phyloP scores from a whole-genome alignment of 1,140 invertebrate species.

The Papilio xuthus region DNA sequence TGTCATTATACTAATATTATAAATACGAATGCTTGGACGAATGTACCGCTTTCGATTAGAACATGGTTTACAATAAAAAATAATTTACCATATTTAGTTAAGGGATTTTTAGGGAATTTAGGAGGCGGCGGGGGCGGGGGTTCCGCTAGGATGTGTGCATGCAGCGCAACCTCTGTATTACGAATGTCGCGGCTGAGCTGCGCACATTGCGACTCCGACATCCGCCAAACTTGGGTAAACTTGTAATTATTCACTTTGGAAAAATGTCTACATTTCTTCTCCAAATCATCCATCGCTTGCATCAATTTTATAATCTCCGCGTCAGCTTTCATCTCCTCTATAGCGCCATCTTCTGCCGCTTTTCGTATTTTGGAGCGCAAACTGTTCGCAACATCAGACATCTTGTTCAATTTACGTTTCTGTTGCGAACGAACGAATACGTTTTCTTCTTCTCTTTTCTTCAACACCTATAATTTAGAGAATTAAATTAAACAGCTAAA shows the following conservation, averaged over 20 bases:
- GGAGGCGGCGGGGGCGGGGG: constrained; percentile 64
- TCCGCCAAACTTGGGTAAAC: constrained; percentile 75
- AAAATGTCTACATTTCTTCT: constrained; percentile 86
- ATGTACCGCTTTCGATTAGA: too few relatives aligned
- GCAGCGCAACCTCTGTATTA: constrained; percentile 62
- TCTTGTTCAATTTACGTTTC: constrained; percentile 90
- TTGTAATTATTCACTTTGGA: constrained; percentile 78
- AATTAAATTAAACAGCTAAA: too few relatives aligned
- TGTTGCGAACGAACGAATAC: constrained; percentile 91
- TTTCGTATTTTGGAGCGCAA: constrained; percentile 84
- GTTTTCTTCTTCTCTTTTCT: constrained; percentile 93
- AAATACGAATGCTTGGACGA: too few relatives aligned
- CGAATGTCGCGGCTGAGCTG: constrained; percentile 54
- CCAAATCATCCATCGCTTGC: constrained; percentile 84
- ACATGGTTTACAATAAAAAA: background rate
- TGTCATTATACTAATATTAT: too few relatives aligned
- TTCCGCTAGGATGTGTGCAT: constrained; percentile 70
- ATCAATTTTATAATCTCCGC: constrained; percentile 85
- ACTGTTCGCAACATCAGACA: constrained; percentile 86
- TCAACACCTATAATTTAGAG: constrained; percentile 84
- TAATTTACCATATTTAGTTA: constrained; percentile 62
- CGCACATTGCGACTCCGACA: constrained; percentile 57
- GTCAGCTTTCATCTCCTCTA: constrained; percentile 82
- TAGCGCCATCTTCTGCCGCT: constrained; percentile 81
- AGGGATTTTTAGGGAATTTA: constrained; percentile 60